Evolutionary conservation across 1,140 invertebrate genomes (phyloP), one percentile per base, ranked within the genome.

Genomic region (Meloidogyne exigua): DNA sequence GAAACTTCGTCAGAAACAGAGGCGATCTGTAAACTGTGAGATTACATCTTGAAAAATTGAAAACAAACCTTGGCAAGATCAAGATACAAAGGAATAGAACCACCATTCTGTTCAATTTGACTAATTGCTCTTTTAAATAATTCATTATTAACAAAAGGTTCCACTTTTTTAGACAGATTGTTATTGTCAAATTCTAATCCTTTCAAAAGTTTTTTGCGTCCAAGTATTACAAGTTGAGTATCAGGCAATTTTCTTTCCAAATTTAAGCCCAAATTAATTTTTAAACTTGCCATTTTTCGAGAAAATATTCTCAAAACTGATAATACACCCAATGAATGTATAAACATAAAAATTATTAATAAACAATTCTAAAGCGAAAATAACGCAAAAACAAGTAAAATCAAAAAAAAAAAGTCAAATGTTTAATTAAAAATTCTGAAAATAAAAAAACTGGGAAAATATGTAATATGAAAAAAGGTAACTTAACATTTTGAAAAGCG

Each of bases 41-140:
- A 21, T 5, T 11, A 13, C 12, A 78, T 11, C n/a, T 15, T 36
- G 18, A 13, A 57, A 21, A 64, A 76, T 65, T 25, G 10, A 68
- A 68, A 26, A 70, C 12, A 44, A 32, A 85, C 84, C 83, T 86
- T 85, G 18, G 83, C 83, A 39, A 83, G 64, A 72, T 85, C 75
- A 23, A 85, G 62, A 79, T 83, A 84, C 9, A 85, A 74, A 36
- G 83, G 81, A 49, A 85, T 69, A 26, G 70, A 76, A n/a, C 75
- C 76, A 2, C 26, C 68, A 10, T 68, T 15, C 12, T 32, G n/a
- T 18, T 70, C 68, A 9, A 70, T 25, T 44, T 70, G 44, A 15
- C 7, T 21, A 23, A 70, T 10, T 13, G 68, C 68, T 2, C 28
- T 44, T n/a, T 70, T 70, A 44, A 70, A 44, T 1, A 70, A 18